Conservation (phyloP, 2,888 invertebrate genomes). For the Encarsia formosa region DNA sequence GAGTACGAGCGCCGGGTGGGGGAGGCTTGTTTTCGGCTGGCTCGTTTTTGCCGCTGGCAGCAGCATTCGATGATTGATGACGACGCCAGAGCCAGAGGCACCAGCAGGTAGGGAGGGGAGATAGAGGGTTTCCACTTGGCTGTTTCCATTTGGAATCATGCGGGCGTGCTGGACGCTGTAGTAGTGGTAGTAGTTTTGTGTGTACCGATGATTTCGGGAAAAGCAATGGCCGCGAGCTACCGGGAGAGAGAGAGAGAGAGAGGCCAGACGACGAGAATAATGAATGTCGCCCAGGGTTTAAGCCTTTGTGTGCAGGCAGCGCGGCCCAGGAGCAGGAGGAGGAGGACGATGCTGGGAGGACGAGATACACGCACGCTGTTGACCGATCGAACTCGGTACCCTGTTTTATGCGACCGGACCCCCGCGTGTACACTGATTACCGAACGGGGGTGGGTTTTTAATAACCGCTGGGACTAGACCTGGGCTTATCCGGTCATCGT, state of each 20-base stretch:
- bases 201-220: constrained; percentile 42
- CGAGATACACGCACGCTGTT: too few relatives aligned
- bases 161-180: constrained; percentile 5
- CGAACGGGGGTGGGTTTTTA: constrained; percentile 6
- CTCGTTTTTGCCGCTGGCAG: constrained; percentile 44
- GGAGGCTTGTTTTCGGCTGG: constrained; percentile 8
- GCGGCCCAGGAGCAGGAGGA: not conserved
- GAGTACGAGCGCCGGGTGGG: constrained; percentile 11
- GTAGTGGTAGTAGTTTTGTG: constrained; percentile 18
- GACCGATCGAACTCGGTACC: too few relatives aligned
- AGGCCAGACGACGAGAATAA: constrained; percentile 16
- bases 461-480: too few relatives aligned
- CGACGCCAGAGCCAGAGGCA: constrained; percentile 32
- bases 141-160: not conserved
- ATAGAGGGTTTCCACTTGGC: constrained; percentile 21
- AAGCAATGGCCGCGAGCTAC: constrained; percentile 35
- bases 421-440: constrained; percentile 39
- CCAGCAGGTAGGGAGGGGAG: constrained; percentile 11
- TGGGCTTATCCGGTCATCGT: too few relatives aligned
- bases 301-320: not conserved
- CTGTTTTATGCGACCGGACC: too few relatives aligned
- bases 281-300: constrained; percentile 29
- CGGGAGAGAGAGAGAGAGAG: not conserved
- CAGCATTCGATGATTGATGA: constrained; percentile 51
- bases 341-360: too few relatives aligned